Evolutionary conservation across 1,140 invertebrate species (phyloP), one percentile per base, ranked within the genome.

Genomic region (Theocolax elegans): DNA sequence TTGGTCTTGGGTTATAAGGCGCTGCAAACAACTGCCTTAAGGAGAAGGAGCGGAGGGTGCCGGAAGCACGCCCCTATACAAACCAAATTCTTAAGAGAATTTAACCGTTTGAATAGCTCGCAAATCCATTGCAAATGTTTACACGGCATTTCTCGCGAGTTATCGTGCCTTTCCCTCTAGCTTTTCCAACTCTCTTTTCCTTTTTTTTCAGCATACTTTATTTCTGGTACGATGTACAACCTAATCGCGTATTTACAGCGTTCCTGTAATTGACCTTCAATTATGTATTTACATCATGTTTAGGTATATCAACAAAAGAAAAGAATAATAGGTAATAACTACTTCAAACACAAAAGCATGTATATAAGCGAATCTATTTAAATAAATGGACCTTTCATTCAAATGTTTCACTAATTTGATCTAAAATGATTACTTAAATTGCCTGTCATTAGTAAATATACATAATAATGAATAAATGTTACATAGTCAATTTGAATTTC

Each of bases 121-220:
- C 82, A 85, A 86, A 86, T 85, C 85, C 83, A 85, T 83, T 82
- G 84, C 84, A 86, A 86, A 86, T 86, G 82, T 86, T 86, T 86
- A 85, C 85, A 85, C 80, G 80, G 80, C 79, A 83, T 81, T 85
- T 81, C 73, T 72, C 77, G 74, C 78, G 76, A 76, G 76, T 75
- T 79, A 81, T 82, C 75, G 48, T 72, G 4, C 60, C 19, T 27
- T 17, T 58, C 19, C 63, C 54, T 72, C 70, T 59, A 29, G n/a
- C 29, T 51, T 62, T 60, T 51, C 53, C 48, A 7, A 19, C 21
- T 29, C 67, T 53, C 73, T 70, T 74, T 71, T 72, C 59, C 46
- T 42, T 49, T 35, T 19, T 44, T 65, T 25, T 44, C 31, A 13
- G 35, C 35, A 38, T 38, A 13, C 21, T 35, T 35, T 35, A 35